Conservation (phyloP, 2,888 invertebrate genomes). For the Eilema depressum region DNA sequence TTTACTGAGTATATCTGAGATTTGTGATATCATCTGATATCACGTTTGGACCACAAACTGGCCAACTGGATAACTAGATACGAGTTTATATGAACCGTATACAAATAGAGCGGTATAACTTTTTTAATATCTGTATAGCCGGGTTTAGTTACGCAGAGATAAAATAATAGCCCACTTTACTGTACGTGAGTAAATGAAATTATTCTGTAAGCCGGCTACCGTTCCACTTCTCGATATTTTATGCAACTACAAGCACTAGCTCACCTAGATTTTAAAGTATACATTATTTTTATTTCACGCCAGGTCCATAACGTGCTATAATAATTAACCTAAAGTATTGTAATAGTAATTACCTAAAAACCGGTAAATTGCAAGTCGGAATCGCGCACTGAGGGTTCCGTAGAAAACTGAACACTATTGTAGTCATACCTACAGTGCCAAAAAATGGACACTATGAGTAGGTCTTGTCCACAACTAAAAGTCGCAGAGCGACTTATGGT, state of each 20-base stretch:
- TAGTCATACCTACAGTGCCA: too few species aligned
- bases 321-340: not conserved
- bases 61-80: conserved; percentile 31
- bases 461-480: not conserved
- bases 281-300: not conserved
- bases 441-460: not conserved
- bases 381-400: not conserved
- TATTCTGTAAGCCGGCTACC: conserved; percentile 42
- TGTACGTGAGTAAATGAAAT: conserved; percentile 50
- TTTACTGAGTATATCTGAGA: too few species aligned
- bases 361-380: not conserved
- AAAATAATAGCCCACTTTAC: conserved; percentile 44
- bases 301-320: not conserved
- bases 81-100: conserved; percentile 31
- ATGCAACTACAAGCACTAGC: conserved; percentile 7
- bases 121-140: conserved; percentile 38
- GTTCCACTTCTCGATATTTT: conserved; percentile 40
- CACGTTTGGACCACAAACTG: conserved; percentile 14
- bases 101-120: conserved; percentile 34
- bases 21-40: not conserved
- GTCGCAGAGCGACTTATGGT: too few species aligned
- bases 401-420: too few species aligned
- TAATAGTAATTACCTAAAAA: not conserved
- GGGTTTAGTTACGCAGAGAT: conserved; percentile 41
- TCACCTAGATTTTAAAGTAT: not conserved